phyloP scores from a whole-genome alignment of 1,140 invertebrate genomes.

The Parasteatoda tepidariorum region DNA sequence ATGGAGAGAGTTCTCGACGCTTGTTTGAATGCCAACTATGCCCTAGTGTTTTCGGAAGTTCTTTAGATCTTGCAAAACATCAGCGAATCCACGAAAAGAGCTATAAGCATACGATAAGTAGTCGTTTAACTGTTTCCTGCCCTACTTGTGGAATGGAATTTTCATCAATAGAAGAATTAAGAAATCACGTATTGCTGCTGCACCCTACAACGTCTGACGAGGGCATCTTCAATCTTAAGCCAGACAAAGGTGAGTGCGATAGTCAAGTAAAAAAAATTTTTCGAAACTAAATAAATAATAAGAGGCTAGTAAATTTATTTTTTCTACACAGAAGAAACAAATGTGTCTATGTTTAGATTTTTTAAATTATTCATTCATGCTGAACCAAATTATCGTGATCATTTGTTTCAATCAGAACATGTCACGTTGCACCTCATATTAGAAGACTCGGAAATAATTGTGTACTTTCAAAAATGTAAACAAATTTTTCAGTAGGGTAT shows the following conservation, averaged over 20 bases:
- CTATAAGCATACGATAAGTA: slow-evolving; percentile 53
- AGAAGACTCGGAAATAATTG: too few species aligned
- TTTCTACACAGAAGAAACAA: too few species aligned
- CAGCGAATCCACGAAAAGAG: slow-evolving; percentile 62
- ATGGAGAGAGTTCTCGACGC: slow-evolving; percentile 54
- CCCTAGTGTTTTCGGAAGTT: slow-evolving; percentile 56
- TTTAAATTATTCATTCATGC: too few species aligned
- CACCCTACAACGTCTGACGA: neutral
- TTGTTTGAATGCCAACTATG: slow-evolving; percentile 66
- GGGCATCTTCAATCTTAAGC: neutral
- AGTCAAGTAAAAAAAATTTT: too few species aligned
- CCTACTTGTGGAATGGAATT: slow-evolving; percentile 67
- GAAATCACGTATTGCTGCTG: slow-evolving; percentile 65
- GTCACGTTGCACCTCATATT: too few species aligned
- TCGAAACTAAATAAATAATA: too few species aligned
- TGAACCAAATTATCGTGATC: too few species aligned
- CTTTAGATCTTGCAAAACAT: slow-evolving; percentile 66
- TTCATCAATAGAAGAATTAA: slow-evolving; percentile 65
- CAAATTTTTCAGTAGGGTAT: too few species aligned
- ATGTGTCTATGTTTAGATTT: too few species aligned
- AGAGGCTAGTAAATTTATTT: too few species aligned
- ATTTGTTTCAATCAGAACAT: too few species aligned
- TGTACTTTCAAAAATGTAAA: too few species aligned
- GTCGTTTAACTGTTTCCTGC: slow-evolving; percentile 63
- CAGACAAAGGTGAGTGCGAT: slow-evolving; percentile 21